Percentiles rank a stretch among this genome's conserved stretches.
Evolutionary conservation across 2,888 invertebrate genomes (phyloP).

Genomic region (Leptothorax acervorum): DNA sequence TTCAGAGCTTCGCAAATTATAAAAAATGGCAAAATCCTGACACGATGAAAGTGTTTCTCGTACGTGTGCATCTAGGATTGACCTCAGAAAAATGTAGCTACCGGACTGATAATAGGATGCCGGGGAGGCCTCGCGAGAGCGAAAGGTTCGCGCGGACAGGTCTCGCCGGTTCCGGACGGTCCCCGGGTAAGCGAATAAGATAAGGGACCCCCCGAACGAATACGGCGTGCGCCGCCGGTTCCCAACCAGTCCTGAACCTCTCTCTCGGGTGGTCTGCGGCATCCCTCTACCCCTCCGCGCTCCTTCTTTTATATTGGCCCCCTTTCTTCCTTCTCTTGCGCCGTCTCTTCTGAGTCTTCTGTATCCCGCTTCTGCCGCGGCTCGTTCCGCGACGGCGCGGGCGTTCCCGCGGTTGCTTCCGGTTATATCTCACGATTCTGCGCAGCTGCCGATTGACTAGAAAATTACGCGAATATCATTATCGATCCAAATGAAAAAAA

Average conservation of each 20-base stretch:
- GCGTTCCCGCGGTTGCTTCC: constrained; percentile 37
- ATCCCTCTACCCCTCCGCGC: constrained; percentile 73
- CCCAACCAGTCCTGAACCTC: constrained; percentile 82
- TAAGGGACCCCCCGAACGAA: constrained; percentile 84
- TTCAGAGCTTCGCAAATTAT: background rate
- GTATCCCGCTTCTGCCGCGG: constrained; percentile 16
- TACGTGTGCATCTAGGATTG: constrained; percentile 3
- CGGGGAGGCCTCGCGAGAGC: constrained; percentile 66
- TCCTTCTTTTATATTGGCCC: constrained; percentile 66
- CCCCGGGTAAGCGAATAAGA: constrained; percentile 78
- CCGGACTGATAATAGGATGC: constrained; percentile 80
- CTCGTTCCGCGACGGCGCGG: constrained; percentile 45
- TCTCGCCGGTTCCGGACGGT: constrained; percentile 79
- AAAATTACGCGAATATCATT: constrained; percentile 10
- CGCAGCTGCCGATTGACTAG: constrained; percentile 13
- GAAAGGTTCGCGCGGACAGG: constrained; percentile 70
- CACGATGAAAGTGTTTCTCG: background rate
- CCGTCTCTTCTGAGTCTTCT: constrained; percentile 34
- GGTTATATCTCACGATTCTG: constrained; percentile 22
- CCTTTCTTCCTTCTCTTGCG: constrained; percentile 45
- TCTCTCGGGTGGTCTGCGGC: constrained; percentile 84
- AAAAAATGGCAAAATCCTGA: background rate
- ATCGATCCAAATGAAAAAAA: background rate
- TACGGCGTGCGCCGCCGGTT: constrained; percentile 83
- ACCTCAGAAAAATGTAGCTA: constrained; percentile 61